phyloP scores from a whole-genome alignment of 2,113 vertebrate species.

The Cavia porcellus region DNA sequence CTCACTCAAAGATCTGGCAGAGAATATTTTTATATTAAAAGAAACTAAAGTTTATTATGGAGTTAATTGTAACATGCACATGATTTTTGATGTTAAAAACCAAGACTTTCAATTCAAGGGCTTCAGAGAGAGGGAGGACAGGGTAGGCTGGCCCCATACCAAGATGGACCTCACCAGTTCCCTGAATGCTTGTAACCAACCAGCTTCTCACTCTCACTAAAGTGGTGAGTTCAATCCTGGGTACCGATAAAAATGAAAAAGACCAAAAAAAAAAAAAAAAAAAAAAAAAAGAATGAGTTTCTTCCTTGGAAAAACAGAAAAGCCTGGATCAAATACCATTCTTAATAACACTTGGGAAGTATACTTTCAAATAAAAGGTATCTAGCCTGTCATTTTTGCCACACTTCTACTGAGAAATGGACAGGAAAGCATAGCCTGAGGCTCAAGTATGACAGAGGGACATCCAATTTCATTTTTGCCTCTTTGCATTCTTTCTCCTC shows the following conservation, averaged over 20 bases:
- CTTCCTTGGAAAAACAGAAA: not conserved
- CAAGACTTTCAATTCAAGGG: not conserved
- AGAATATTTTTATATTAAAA: slow-evolving; percentile 34
- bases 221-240: no score
- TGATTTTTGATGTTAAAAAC: not conserved
- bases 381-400: not conserved
- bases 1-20: not conserved
- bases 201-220: not conserved
- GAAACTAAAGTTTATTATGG: slow-evolving; percentile 18
- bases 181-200: no score
- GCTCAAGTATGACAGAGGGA: not conserved
- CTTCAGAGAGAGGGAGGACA: not conserved
- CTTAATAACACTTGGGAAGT: not conserved
- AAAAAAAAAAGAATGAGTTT: not conserved
- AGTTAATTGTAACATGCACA: not conserved
- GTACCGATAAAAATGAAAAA: no score
- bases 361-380: not conserved
- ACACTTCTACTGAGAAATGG: not conserved
- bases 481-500: not conserved
- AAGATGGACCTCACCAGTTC: no score
- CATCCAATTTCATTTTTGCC: not conserved
- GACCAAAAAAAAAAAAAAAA: no score
- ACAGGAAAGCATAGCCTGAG: not conserved
- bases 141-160: not conserved
- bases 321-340: not conserved